Evolutionary conservation across 2,797 vertebrate species (phyloP).

Genomic region (Sebastes variabilis): DNA sequence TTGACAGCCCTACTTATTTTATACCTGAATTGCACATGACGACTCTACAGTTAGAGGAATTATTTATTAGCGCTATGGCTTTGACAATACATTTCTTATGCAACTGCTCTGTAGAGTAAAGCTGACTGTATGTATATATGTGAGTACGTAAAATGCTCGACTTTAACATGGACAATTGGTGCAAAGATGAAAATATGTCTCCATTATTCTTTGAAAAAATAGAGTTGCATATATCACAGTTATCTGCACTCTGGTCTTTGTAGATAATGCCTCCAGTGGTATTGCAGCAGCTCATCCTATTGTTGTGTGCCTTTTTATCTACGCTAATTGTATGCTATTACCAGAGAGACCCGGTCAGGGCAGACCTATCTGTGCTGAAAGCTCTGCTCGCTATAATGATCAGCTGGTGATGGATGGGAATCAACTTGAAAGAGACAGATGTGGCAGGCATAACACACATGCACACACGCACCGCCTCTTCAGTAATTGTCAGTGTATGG

Average conservation of each 20-base stretch:
- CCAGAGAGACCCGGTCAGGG: slow-evolving; percentile 14
- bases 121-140: not conserved
- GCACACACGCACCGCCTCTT: not conserved
- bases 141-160: not conserved
- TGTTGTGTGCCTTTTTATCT: slow-evolving; percentile 24
- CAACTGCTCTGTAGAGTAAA: not conserved
- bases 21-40: not conserved
- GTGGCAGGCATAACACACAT: not conserved
- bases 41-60: too few species aligned
- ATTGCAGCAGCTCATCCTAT: slow-evolving; percentile 10
- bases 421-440: slow-evolving; percentile 46
- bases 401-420: slow-evolving; percentile 53
- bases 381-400: slow-evolving; percentile 51
- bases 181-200: not conserved
- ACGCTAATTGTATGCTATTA: slow-evolving; percentile 57
- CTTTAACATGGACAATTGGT: not conserved
- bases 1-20: too few species aligned
- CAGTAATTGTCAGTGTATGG: slow-evolving; percentile 24
- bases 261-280: slow-evolving; percentile 13
- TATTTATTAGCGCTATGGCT: too few species aligned
- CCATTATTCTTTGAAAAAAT: not conserved
- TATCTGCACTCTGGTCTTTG: slow-evolving; percentile 10
- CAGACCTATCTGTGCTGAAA: slow-evolving; percentile 56
- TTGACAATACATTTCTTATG: too few species aligned
- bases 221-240: not conserved